Conservation (phyloP, 2,797 vertebrate genomes). For the Spinus olivaceus region DNA sequence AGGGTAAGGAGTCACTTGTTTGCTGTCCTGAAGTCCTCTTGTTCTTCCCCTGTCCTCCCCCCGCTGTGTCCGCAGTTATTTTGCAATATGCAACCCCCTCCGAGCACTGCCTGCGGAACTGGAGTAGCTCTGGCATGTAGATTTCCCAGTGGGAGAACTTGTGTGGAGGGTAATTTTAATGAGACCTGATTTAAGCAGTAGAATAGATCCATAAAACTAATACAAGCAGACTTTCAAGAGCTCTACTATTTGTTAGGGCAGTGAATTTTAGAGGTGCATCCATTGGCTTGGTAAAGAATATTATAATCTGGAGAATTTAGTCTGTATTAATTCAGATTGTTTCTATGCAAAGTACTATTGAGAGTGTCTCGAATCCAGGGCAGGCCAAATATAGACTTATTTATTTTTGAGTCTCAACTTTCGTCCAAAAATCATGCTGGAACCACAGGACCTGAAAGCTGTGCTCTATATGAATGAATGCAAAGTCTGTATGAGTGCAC, state of each 20-base stretch:
- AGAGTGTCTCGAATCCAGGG: constrained; percentile 42
- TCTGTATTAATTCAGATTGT: constrained; percentile 59
- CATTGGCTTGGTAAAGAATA: constrained; percentile 56
- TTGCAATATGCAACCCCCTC: constrained; percentile 61
- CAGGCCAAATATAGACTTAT: constrained; percentile 65
- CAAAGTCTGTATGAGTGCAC: constrained; percentile 28
- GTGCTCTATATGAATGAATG: constrained; percentile 50
- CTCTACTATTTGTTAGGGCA: constrained; percentile 59
- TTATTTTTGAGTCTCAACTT: constrained; percentile 57
- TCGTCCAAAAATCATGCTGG: constrained; percentile 16
- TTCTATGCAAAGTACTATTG: constrained; percentile 31
- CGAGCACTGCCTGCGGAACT: constrained; percentile 65
- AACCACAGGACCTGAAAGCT: constrained; percentile 52
- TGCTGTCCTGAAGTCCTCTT: constrained; percentile 52
- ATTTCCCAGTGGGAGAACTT: constrained; percentile 70
- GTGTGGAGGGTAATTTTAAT: constrained; percentile 74
- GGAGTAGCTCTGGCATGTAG: constrained; percentile 68
- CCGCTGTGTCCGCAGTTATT: constrained; percentile 11
- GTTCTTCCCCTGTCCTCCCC: background rate
- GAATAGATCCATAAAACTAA: constrained; percentile 74
- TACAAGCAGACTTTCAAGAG: constrained; percentile 73
- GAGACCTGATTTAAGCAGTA: constrained; percentile 75
- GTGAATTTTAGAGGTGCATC: constrained; percentile 62
- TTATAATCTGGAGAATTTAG: constrained; percentile 31
- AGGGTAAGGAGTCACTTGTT: constrained; percentile 34